phyloP scores from a whole-genome alignment of 2,113 vertebrate species.

The Amazona guildingii region DNA sequence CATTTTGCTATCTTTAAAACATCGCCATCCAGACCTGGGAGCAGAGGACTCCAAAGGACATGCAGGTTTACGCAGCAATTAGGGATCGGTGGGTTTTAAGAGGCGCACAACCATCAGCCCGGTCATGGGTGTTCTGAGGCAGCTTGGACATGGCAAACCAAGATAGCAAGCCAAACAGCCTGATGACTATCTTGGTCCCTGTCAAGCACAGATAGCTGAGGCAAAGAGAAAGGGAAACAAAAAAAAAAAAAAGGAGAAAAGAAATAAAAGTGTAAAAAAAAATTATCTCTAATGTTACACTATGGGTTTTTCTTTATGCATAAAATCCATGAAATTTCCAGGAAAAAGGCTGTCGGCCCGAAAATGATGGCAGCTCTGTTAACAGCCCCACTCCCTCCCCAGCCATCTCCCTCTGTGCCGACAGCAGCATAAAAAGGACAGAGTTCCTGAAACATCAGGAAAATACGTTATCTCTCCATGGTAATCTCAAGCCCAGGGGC shows the following conservation, averaged over 20 bases:
- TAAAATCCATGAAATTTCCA: background rate
- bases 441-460: background rate
- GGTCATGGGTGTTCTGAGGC: background rate
- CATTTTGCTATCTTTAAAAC: background rate
- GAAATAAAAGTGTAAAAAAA: background rate
- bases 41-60: background rate
- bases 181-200: background rate
- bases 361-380: background rate
- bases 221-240: fast-evolving
- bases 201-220: background rate
- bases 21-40: background rate
- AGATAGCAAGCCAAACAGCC: background rate
- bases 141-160: background rate
- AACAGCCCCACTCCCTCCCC: background rate
- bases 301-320: background rate
- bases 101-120: background rate
- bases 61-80: background rate
- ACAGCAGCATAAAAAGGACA: background rate
- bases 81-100: background rate
- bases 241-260: fast-evolving
- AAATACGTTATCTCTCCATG: background rate
- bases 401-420: fast-evolving
- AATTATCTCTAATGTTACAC: background rate
- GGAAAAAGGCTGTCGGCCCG: background rate
- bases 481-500: background rate